Conservation (phyloP, 2,797 vertebrate species). For the Scomberomorus guttatus region DNA sequence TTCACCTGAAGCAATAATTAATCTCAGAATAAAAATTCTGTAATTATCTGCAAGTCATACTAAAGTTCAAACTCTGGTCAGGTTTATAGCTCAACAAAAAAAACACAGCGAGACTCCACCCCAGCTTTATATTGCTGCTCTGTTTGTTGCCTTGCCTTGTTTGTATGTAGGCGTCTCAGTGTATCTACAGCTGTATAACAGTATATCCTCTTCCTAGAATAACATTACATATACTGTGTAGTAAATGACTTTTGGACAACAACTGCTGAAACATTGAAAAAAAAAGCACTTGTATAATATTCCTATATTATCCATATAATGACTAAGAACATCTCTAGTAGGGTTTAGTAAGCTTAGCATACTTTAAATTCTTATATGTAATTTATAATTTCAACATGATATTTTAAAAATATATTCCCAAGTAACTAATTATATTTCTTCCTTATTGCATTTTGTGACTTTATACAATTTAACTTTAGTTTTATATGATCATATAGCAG, state of each 20-base stretch:
- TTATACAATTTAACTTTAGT: no score
- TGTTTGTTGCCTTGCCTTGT: constrained; percentile 12
- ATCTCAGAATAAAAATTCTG: not conserved
- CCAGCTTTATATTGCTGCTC: not conserved
- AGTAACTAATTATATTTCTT: no score
- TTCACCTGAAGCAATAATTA: not conserved
- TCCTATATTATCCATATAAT: no score
- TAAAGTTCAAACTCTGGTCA: constrained; percentile 21
- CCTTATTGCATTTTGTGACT: no score
- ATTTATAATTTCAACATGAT: no score
- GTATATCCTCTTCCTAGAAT: not conserved
- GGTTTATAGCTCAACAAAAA: not conserved
- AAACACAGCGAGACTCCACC: not conserved
- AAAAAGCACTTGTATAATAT: no score
- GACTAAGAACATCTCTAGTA: no score
- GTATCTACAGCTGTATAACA: not conserved
- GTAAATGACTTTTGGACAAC: not conserved
- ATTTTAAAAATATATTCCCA: no score
- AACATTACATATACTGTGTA: not conserved
- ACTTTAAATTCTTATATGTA: no score
- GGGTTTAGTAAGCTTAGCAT: no score
- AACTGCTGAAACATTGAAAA: no score
- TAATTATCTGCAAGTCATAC: constrained; percentile 2
- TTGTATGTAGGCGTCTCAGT: not conserved
- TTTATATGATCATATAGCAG: no score